phyloP scores from a whole-genome alignment of 2,797 vertebrate species.

The Enteromius trimaculatus region DNA sequence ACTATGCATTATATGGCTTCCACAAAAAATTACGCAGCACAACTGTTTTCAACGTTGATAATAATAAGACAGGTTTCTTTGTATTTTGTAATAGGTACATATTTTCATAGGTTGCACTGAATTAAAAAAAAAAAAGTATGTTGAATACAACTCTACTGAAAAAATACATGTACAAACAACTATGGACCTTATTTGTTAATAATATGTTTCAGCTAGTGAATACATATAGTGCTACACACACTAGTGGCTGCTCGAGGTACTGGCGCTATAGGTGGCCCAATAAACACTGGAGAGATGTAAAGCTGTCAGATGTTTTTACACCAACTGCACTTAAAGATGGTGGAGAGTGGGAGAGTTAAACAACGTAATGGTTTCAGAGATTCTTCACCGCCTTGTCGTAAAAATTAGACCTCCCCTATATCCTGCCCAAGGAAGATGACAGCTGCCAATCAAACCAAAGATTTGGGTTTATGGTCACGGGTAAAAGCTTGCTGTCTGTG shows the following conservation, averaged over 20 bases:
- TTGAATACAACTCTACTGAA: background rate
- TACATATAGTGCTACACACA: background rate
- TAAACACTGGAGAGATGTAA: constrained; percentile 68
- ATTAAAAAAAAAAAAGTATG: background rate
- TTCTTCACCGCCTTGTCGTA: constrained; percentile 67
- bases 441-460: constrained; percentile 71
- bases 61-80: background rate
- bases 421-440: constrained; percentile 65
- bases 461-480: constrained; percentile 34
- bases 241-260: constrained; percentile 45
- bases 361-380: constrained; percentile 48
- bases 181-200: background rate
- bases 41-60: background rate
- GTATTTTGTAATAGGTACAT: too few relatives aligned
- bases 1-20: background rate
- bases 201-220: background rate
- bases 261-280: constrained; percentile 68
- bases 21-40: background rate
- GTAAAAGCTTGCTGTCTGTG: constrained; percentile 28
- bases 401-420: constrained; percentile 67
- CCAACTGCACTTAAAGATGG: constrained; percentile 61
- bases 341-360: constrained; percentile 61
- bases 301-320: constrained; percentile 67
- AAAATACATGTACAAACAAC: background rate
- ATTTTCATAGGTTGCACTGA: background rate